Percentiles rank a stretch among this genome's conserved stretches.
phyloP scores from a whole-genome alignment of 2,113 vertebrate genomes.

The Connochaetes taurinus region DNA sequence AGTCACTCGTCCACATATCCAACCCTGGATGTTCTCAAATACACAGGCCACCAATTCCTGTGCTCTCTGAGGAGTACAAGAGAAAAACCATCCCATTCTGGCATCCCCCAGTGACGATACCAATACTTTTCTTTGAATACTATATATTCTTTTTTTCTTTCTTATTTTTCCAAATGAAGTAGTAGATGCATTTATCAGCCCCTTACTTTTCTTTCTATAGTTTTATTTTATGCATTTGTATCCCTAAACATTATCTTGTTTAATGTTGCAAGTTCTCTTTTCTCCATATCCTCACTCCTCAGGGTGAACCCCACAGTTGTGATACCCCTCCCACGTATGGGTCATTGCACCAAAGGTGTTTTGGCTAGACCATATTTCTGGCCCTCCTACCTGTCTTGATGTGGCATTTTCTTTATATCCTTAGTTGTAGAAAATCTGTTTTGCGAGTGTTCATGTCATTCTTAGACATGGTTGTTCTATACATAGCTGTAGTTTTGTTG shows the following conservation, averaged over 20 bases:
- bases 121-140: not conserved
- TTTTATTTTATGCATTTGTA: not conserved
- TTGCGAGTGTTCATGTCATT: not conserved
- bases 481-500: not conserved
- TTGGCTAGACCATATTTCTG: not conserved
- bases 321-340: not conserved
- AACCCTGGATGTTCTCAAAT: not conserved
- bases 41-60: not conserved
- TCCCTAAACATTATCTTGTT: not conserved
- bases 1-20: not conserved
- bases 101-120: not conserved
- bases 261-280: not conserved
- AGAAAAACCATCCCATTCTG: not conserved
- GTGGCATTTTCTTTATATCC: not conserved
- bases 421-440: not conserved
- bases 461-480: not conserved
- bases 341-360: not conserved
- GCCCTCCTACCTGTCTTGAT: not conserved
- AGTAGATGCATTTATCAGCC: not conserved
- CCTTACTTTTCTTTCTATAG: not conserved
- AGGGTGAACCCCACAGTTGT: not conserved
- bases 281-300: not conserved
- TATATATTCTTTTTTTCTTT: not conserved
- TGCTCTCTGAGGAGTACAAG: not conserved
- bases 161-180: not conserved